Percentiles rank a stretch among this genome's conserved stretches.
These are phyloP conservation scores for Rhinichthys klamathensis DNA, from an alignment of 2,113 vertebrate genomes.

Conservation along the genomic window DNA sequence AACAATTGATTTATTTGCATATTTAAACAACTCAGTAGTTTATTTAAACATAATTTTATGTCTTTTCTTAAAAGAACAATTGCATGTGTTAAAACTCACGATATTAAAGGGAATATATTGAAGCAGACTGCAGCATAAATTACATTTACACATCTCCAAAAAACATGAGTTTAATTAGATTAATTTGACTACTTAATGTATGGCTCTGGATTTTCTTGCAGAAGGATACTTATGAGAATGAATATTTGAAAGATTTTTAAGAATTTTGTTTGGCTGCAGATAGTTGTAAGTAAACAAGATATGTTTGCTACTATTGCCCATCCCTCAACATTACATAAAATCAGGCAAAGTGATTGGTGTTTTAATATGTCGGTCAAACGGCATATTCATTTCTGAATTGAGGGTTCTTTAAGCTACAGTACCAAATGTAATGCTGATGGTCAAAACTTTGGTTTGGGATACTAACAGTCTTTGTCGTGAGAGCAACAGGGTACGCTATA, in stretches of 20 bases:
- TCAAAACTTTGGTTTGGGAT: not conserved
- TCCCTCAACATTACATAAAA: not conserved
- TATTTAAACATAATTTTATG: not conserved
- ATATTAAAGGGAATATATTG: not conserved
- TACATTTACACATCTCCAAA: not conserved
- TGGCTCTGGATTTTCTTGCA: not conserved
- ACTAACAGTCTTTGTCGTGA: not conserved
- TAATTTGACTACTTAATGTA: not conserved
- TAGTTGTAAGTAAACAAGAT: not conserved
- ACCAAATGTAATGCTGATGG: not conserved
- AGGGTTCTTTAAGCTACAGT: not conserved
- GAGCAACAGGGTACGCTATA: not conserved
- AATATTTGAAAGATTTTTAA: not conserved
- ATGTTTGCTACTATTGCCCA: not conserved
- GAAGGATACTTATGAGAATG: not conserved
- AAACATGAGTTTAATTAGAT: not conserved
- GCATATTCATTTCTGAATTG: not conserved
- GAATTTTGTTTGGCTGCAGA: not conserved
- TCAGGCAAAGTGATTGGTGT: not conserved
- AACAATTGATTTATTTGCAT: not conserved
- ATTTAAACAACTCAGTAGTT: not conserved
- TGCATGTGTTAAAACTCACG: not conserved
- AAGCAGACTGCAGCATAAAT: not conserved
- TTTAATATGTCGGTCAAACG: not conserved
- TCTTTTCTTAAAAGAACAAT: not conserved